Base-by-base conservation (phyloP, 2,888 invertebrate genomes). In the Marasmarcha lunaedactyla region DNA sequence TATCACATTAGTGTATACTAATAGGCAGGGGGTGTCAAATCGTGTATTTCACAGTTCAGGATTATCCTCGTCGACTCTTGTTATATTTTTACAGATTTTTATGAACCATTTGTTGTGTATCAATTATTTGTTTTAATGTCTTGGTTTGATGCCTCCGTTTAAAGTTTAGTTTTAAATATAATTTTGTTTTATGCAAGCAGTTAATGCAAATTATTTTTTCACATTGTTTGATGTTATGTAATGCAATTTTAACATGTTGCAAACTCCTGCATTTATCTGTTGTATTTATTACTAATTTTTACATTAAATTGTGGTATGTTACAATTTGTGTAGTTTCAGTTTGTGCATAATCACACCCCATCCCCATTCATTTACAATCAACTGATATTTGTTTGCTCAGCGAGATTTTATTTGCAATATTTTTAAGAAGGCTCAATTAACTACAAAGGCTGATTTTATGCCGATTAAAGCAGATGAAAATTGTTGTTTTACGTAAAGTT, bases 251-350 rank as follows among this genome's bases (percentile, higher is more conserved):
- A 73, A 76, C 81, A 79, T 74, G 73, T 81, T 85, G 85, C 85
- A 85, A 85, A 85, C 79, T 84, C 85, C 85, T 86, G 87, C 87
- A 87, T 87, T 87, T 87, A 87, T 86, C 84, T 84, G 84, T 84
- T 85, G 84, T 84, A 86, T 85, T 87, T 87, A 84, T 87, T 87
- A 87, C 87, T 87, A 87, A 87, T 88, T 87, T 87, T 88, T 87
- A 87, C 86, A 87, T 88, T 88, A 87, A 85, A 87, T 87, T 87
- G 87, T 87, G 87, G 87, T 87, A 87, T 87, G 87, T 87, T 88
- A 87, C 85, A 79, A 78, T 70, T 60, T 64, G 68, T 81, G 83
- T 81, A 79, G 83, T 83, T 83, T 83, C 81, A 79, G 79, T 83
- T 20, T 66, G 65, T 70, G 66, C 69, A 64, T 63, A 30, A 59